Conservation (phyloP, 2,113 vertebrate genomes). For the Chaetura pelagica region DNA sequence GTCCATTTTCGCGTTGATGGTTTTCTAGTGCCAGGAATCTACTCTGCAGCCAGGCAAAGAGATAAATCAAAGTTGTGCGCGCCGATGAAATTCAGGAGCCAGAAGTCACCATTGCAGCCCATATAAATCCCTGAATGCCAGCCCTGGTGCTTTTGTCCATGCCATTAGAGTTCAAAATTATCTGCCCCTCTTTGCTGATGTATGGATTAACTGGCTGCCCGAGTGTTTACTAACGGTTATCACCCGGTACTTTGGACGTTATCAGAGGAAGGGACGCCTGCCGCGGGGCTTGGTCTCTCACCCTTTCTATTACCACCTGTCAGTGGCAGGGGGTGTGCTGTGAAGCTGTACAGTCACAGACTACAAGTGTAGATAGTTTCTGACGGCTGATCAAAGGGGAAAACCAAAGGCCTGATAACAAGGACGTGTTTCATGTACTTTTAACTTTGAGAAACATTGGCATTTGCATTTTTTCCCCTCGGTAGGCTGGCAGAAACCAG, state of each 20-base stretch:
- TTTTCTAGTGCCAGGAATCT: constrained; percentile 70
- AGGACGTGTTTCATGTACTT: constrained; percentile 81
- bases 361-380: constrained; percentile 85
- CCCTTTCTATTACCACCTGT: constrained; percentile 91
- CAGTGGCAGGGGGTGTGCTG: constrained; percentile 85
- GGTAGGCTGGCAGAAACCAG: constrained; percentile 76
- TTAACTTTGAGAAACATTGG: constrained; percentile 80
- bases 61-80: constrained; percentile 76
- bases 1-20: not conserved
- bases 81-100: constrained; percentile 80
- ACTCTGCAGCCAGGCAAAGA: constrained; percentile 44
- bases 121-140: constrained; percentile 76
- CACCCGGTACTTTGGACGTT: constrained; percentile 73
- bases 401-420: constrained; percentile 87
- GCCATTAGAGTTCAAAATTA: constrained; percentile 74
- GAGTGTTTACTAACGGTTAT: constrained; percentile 88
- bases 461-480: constrained; percentile 77
- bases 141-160: constrained; percentile 59
- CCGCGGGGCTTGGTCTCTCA: constrained; percentile 83
- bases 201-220: constrained; percentile 73
- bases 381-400: constrained; percentile 94
- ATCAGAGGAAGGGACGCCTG: constrained; percentile 86
- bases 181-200: constrained; percentile 86
- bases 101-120: constrained; percentile 68
- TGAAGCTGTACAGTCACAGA: constrained; percentile 83